Evolutionary conservation across 2,113 vertebrate species (phyloP), one percentile per base, ranked within the genome.

Genomic region (Oncorhynchus tshawytscha): DNA sequence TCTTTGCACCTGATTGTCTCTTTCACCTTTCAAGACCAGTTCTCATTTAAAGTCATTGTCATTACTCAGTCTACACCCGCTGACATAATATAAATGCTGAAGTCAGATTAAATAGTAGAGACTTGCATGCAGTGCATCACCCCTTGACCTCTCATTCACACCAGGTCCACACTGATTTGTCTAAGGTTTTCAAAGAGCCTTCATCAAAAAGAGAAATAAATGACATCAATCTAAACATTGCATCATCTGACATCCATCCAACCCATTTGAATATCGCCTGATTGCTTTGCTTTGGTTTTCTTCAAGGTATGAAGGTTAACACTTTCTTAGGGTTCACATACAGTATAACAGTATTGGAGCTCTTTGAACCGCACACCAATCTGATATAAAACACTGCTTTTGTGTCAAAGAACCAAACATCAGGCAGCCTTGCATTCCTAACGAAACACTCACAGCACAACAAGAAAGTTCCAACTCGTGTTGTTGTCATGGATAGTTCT

Each of bases 401-500:
- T 45, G 39, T 45, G 39, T 12, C 39, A 45, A 45, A 45, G 39
- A 45, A 45, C 39, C 39, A 45, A 45, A 45, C 39, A 45, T 12
- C 39, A 45, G 39, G 39, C 39, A 45, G 39, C 9, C 39, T 68
- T 15, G 2, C 31, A n/a, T 8, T 20, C 6, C 59, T 62, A 24
- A 62, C 13, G n/a, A 11, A 45, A 45, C 2, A 9, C 39, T 45
- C 39, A 45, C 59, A 62, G 59, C 59, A 68, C 67, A 34, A 39
- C 6, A 68, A 68, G 13, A 18, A 39, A 2, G 29, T 68, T 45
- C 31, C 8, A 45, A 45, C 39, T 25, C 9, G 62, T 24, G 51
- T 75, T 70, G 70, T 81, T 82, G 77, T 82, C 72, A 79, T 49
- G 51, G 57, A 68, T 64, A 49, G 70, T 59, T 66, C 70, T 81